Conservation (phyloP, 2,888 invertebrate genomes). For the Caenorhabditis panamensis region DNA sequence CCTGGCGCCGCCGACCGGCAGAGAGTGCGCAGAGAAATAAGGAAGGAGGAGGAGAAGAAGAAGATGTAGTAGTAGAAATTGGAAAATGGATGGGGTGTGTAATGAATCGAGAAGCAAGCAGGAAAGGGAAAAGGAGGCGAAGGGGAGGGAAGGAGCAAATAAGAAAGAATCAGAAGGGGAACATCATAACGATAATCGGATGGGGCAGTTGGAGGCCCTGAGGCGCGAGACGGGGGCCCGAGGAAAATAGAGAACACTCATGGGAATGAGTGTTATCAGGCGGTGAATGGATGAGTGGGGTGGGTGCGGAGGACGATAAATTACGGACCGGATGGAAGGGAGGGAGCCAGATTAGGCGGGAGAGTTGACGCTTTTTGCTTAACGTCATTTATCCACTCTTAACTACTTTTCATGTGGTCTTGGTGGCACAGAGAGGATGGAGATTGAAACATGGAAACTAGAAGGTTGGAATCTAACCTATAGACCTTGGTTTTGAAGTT, state of each 20-base stretch:
- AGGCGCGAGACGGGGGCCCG: neutral
- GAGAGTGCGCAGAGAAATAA: neutral
- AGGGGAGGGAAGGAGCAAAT: constrained; percentile 31
- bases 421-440: neutral
- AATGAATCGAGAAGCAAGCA: constrained; percentile 50
- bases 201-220: constrained; percentile 35
- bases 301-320: constrained; percentile 31
- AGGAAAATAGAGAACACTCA: constrained; percentile 44
- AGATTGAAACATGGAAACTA: neutral
- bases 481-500: too few species aligned
- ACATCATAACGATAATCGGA: constrained; percentile 59
- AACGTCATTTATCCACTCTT: neutral
- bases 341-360: constrained; percentile 15
- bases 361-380: neutral
- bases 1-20: constrained; percentile 14
- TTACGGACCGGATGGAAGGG: constrained; percentile 29
- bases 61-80: constrained; percentile 51
- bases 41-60: constrained; percentile 30
- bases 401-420: neutral
- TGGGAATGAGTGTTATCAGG: constrained; percentile 52
- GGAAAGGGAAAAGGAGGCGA: neutral
- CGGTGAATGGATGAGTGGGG: neutral
- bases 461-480: too few species aligned
- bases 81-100: constrained; percentile 57
- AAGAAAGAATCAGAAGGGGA: constrained; percentile 26